Evolutionary conservation across 2,113 vertebrate species (phyloP), one percentile per base, ranked within the genome.

Genomic region (Lampris incognitus): DNA sequence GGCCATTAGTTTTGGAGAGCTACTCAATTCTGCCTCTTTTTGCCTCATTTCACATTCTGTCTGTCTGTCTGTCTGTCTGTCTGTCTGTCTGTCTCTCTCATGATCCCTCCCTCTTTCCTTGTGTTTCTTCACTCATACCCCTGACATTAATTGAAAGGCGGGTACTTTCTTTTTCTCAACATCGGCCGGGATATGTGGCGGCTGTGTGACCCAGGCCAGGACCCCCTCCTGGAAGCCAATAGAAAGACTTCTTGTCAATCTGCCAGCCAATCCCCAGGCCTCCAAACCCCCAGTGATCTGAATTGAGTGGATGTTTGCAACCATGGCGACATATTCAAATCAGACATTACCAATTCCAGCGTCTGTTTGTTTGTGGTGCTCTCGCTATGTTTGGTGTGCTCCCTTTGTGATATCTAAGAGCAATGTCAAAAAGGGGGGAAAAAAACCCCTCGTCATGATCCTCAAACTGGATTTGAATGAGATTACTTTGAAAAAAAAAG

Each of bases 241-340:
- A 48, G 63, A 74, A 42, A 76, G 62, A 64, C 41, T 76, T 66
- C 72, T 76, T 72, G 78, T 79, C 69, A 69, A 65, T 65, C 75
- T 79, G 65, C 62, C 82, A 82, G 50, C 66, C 73, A 78, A 69
- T 77, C 83, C 50, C 67, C 59, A 69, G 66, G 48, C 66, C 66
- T 51, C 78, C 48, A 10, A 78, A 51, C 55, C 50, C 39, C 75
- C 10, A 61, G 81, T 83, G 81, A 83, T 79, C 61, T 75, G 39
- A 74, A 76, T 55, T 38, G 66, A 79, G 66, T 69, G 66, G 70
- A 62, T 56, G 69, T 82, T 85, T 80, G 82, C 65, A 78, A 75
- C 85, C 86, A 87, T 88, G 84, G 84, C n/a, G 69, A 86, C 82
- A 71, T 54, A 76, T 82, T 81, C 24, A 82, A 81, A 80, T 78